Evolutionary conservation across 1,140 invertebrate species (phyloP).

Genomic region (Chelonus insularis): DNA sequence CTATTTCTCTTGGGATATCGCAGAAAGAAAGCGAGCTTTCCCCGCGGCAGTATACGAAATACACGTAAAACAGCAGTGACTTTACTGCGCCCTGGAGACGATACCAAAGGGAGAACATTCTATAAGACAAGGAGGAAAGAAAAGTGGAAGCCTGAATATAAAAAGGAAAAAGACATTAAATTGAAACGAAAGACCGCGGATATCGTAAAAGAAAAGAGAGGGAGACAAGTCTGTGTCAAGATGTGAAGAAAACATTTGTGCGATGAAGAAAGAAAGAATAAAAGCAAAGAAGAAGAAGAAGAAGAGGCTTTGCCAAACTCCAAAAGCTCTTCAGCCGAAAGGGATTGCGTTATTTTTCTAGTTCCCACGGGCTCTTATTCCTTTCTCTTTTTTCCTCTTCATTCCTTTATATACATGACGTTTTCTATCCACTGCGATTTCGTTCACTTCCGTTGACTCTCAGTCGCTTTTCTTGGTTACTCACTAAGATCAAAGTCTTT

Average conservation of each 20-base stretch:
- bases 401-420: constrained; percentile 6
- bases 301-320: constrained; percentile 23
- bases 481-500: constrained; percentile 2
- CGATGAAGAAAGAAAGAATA: constrained; percentile 11
- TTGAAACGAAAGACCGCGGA: constrained; percentile 24
- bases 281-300: constrained; percentile 18
- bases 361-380: constrained; percentile 10
- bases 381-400: background rate
- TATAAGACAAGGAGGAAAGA: constrained; percentile 26
- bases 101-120: constrained; percentile 7
- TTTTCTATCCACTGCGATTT: constrained; percentile 10
- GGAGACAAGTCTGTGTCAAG: constrained; percentile 3
- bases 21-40: background rate
- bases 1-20: constrained; percentile 25
- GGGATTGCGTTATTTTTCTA: constrained; percentile 29
- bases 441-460: constrained; percentile 4
- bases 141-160: constrained; percentile 21
- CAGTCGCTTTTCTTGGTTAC: constrained; percentile 4
- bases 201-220: constrained; percentile 14
- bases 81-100: constrained; percentile 26
- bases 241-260: constrained; percentile 7
- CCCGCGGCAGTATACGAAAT: constrained; percentile 18
- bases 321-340: constrained; percentile 21
- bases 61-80: constrained; percentile 29
- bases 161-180: constrained; percentile 17